Evolutionary conservation across 37 sponge, comb jelly and placozoan genomes (phyloP).

Genomic region (Halisarca cf. caerulea): DNA sequence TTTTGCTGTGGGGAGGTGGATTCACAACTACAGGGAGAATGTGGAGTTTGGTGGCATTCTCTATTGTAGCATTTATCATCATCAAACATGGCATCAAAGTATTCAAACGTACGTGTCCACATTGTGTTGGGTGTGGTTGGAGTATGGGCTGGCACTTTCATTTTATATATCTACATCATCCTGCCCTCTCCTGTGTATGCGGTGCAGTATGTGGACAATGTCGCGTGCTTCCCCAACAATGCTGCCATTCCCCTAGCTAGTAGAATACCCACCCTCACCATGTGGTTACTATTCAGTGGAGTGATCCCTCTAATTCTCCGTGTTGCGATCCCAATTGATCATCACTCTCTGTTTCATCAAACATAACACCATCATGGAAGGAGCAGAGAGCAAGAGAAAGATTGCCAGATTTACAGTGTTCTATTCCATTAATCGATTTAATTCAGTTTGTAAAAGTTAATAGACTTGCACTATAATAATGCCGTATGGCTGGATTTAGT

Average conservation of each 20-base stretch:
- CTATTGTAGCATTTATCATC: background rate
- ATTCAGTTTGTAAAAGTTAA: too few relatives aligned
- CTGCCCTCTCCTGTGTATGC: background rate
- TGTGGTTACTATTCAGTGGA: background rate
- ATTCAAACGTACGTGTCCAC: background rate
- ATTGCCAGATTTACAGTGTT: conserved; percentile 7
- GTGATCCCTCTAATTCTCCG: background rate
- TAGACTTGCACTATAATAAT: too few relatives aligned
- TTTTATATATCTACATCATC: background rate
- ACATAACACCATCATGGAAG: background rate
- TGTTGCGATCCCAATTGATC: background rate
- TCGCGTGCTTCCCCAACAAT: conserved; percentile 6
- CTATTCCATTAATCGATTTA: too few relatives aligned
- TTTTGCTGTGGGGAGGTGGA: background rate
- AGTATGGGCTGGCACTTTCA: background rate
- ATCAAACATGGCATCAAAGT: background rate
- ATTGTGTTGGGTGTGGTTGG: background rate
- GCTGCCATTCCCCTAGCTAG: background rate
- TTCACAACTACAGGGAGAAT: background rate
- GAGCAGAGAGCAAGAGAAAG: background rate
- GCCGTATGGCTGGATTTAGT: too few relatives aligned
- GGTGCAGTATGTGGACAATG: background rate
- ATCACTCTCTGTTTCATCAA: conserved; percentile 6
- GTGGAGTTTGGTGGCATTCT: background rate
- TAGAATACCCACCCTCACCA: background rate